These are phyloP conservation scores for Molanna angustata DNA, from an alignment of 2,888 invertebrate genomes.

Conservation along the genomic window DNA sequence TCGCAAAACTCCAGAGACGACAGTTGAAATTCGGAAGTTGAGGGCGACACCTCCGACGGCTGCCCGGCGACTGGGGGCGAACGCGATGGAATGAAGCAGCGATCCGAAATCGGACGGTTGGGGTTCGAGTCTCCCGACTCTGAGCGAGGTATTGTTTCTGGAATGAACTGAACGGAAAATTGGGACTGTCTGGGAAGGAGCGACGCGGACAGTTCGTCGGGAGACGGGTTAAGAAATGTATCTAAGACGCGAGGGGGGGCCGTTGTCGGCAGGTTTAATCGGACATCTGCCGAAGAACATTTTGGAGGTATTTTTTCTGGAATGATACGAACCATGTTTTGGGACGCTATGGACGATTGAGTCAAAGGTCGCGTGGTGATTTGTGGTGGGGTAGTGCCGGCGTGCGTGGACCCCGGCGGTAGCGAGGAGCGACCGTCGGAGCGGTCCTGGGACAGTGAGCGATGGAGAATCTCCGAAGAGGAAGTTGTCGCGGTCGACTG, in stretches of 20 bases:
- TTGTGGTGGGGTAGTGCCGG: background rate
- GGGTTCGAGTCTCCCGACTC: conserved; percentile 1
- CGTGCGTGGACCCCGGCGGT: background rate
- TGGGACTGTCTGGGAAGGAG: background rate
- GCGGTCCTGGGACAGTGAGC: background rate
- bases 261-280: too few species aligned
- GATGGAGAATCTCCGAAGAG: background rate
- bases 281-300: conserved; percentile 2
- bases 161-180: conserved; percentile 11
- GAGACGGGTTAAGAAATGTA: background rate
- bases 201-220: background rate
- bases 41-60: background rate
- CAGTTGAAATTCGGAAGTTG: background rate
- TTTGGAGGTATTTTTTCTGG: conserved; percentile 8
- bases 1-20: background rate
- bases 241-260: background rate
- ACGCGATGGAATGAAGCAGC: conserved; percentile 6
- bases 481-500: background rate
- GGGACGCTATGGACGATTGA: background rate
- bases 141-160: conserved; percentile 12
- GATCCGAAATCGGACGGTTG: conserved; percentile 1
- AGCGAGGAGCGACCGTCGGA: background rate
- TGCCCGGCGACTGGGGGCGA: background rate
- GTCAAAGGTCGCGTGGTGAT: background rate
- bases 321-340: conserved; percentile 9